phyloP scores from a whole-genome alignment of 2,113 vertebrate species.

The Onychostoma macrolepis region DNA sequence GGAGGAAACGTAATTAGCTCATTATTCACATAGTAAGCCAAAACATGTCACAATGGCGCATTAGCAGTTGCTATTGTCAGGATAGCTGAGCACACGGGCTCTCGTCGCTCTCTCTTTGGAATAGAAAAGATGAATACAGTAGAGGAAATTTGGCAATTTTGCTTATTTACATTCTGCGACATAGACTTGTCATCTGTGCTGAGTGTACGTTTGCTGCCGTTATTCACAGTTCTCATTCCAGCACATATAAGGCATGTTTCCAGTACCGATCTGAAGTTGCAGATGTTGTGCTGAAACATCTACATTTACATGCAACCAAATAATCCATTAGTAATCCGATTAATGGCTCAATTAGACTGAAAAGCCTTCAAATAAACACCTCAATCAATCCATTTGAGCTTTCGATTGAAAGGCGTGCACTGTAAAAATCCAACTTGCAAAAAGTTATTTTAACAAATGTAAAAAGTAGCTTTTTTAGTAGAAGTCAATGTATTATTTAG shows the following conservation, averaged over 20 bases:
- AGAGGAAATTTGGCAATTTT: slow-evolving; percentile 30
- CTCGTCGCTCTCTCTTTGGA: slow-evolving; percentile 1
- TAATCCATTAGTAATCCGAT: neutral
- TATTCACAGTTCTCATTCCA: slow-evolving; percentile 1
- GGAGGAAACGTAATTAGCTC: slow-evolving; percentile 59
- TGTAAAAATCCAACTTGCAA: neutral
- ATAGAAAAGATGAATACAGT: slow-evolving; percentile 29
- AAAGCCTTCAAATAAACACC: neutral
- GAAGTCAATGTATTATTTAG: neutral
- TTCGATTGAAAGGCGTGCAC: neutral
- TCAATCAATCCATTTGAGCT: neutral
- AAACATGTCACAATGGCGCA: slow-evolving; percentile 57
- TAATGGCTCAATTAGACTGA: neutral
- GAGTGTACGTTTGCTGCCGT: neutral
- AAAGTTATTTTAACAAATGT: neutral
- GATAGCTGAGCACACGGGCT: slow-evolving; percentile 42
- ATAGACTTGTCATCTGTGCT: slow-evolving; percentile 23
- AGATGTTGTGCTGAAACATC: slow-evolving; percentile 26
- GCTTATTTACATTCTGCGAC: slow-evolving; percentile 23
- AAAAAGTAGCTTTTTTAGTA: neutral
- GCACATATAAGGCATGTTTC: slow-evolving; percentile 11
- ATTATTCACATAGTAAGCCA: slow-evolving; percentile 61
- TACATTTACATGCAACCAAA: neutral
- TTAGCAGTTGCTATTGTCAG: slow-evolving; percentile 56
- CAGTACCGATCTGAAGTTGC: neutral